Evolutionary conservation across 1,140 invertebrate species (phyloP), one percentile per base, ranked within the genome.

Genomic region (Drosophila simulans): DNA sequence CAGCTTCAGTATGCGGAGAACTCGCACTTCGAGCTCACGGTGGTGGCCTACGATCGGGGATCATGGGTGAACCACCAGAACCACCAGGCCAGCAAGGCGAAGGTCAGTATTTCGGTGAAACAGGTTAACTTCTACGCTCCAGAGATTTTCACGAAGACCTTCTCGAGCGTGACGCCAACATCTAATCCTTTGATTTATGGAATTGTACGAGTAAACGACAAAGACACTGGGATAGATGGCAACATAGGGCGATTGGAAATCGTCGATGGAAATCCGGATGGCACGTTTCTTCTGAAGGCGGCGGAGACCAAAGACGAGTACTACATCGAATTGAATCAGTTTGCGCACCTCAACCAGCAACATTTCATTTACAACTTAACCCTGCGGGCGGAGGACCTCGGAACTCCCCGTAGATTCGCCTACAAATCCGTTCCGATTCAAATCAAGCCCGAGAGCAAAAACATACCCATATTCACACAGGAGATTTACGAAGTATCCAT

Each of bases 401-500:
- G 98, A 11, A 94, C 94, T 48, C 98, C 98, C 0, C 94, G 96
- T 4, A 93, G 94, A 56, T 94, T 95, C 80, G 96, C 95, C 40
- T 97, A 96, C 91, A 95, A 96, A 90, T 95, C 94, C 11, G 94
- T 97, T 12, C 95, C 95, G 0, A 96, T 97, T 13, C 94, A 95
- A 76, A 93, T 98, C n/a, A 93, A 95, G 3, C 97, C 98, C 86
- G 91, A 96, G 13, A 97, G 97, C 84, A 97, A 98, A 90, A 97
- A 97, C 86, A 95, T 95, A 0, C 97, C 97, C 1, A 95, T 98
- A 31, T 99, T 99, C 92, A 96, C 96, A 73, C 94, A 96, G 65
- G 95, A 97, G 92, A 94, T 97, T 45, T 99, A 98, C 91, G 96
- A 97, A 89, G 96, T 97, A 13, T 95, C 95, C 72, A 95, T 99